Percentiles rank a stretch among this genome's conserved stretches.
phyloP scores from a whole-genome alignment of 1,140 invertebrate genomes.

The Bemisia tabaci region DNA sequence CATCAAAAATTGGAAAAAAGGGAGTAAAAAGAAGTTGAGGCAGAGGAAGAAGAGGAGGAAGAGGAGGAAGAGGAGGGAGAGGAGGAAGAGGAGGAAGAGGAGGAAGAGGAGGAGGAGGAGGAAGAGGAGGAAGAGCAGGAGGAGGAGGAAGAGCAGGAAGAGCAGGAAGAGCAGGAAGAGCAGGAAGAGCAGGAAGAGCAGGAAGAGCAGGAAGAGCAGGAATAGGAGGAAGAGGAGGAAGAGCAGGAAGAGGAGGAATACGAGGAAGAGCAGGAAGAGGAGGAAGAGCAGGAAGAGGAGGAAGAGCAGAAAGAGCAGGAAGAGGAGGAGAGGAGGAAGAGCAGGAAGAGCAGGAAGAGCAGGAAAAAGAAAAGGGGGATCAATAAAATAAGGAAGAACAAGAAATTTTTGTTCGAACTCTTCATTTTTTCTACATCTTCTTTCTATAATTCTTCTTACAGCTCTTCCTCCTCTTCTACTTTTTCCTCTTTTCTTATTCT shows the following conservation, averaged over 20 bases:
- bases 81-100: not conserved
- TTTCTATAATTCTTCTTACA: too few species aligned
- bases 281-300: not conserved
- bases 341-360: slow-evolving; percentile 1
- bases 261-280: slow-evolving; percentile 1
- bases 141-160: not conserved
- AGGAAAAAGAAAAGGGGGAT: not conserved
- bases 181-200: slow-evolving; percentile 10
- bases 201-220: slow-evolving; percentile 7
- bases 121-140: not conserved
- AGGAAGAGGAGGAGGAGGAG: slow-evolving; percentile 1
- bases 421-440: too few species aligned
- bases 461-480: too few species aligned
- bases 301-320: not conserved
- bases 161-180: slow-evolving; percentile 2
- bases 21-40: too few species aligned
- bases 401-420: too few species aligned
- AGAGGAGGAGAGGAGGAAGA: slow-evolving; percentile 1
- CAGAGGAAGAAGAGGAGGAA: slow-evolving; percentile 3
- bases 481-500: too few species aligned
- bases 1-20: too few species aligned
- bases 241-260: slow-evolving; percentile 4
- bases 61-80: not conserved
- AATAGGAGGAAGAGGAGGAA: not conserved
- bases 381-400: not conserved